phyloP scores from a whole-genome alignment of 2,797 vertebrate genomes.

The Hozukius guyotensis region DNA sequence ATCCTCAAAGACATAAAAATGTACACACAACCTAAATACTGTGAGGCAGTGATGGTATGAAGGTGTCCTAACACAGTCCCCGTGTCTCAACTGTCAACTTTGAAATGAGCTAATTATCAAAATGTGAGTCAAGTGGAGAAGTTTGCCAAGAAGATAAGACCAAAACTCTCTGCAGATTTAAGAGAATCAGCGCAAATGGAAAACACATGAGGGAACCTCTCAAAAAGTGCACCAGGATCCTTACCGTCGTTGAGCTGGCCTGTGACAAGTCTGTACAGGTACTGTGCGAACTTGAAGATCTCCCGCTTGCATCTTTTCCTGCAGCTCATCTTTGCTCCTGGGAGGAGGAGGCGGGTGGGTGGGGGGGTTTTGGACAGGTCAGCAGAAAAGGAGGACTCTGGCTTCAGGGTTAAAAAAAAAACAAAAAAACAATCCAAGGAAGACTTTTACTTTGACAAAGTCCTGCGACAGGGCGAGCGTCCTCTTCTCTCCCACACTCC shows the following conservation, averaged over 20 bases:
- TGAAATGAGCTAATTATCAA: background rate
- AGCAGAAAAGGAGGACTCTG: slow-evolving; percentile 60
- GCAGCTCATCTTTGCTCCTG: slow-evolving; percentile 92
- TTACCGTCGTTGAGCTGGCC: slow-evolving; percentile 96
- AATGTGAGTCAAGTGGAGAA: background rate
- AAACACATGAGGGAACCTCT: background rate
- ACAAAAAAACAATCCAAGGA: slow-evolving; percentile 28
- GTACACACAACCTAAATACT: slow-evolving; percentile 24
- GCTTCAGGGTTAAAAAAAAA: slow-evolving; percentile 15
- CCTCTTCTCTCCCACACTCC: slow-evolving; percentile 71
- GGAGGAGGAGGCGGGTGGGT: too few relatives aligned
- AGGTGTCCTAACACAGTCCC: slow-evolving; percentile 3
- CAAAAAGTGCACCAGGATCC: slow-evolving; percentile 57
- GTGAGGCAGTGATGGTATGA: background rate
- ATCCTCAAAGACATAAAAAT: slow-evolving; percentile 8
- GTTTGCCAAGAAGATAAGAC: background rate
- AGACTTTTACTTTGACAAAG: slow-evolving; percentile 42
- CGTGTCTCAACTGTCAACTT: slow-evolving; percentile 1
- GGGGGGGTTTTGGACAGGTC: slow-evolving; percentile 50
- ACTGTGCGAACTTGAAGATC: slow-evolving; percentile 96
- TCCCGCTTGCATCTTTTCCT: slow-evolving; percentile 97
- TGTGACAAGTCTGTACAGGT: slow-evolving; percentile 94
- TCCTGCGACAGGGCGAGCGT: slow-evolving; percentile 69
- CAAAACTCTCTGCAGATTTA: background rate
- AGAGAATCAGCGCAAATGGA: background rate